Conservation (phyloP, 2,113 vertebrate genomes). For the Carassius gibelio region DNA sequence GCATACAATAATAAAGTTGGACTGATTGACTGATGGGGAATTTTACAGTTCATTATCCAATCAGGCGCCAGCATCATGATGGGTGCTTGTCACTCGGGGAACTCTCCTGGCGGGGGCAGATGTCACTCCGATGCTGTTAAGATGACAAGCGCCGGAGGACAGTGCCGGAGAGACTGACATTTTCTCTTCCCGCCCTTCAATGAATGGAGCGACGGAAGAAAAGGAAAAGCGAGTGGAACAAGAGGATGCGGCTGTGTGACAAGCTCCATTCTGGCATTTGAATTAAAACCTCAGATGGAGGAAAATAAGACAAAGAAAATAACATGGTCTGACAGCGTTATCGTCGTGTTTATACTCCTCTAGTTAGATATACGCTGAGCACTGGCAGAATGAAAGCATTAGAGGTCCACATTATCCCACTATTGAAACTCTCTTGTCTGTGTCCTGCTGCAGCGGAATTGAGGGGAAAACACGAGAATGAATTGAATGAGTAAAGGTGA, state of each 20-base stretch:
- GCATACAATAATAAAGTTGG: conserved; percentile 59
- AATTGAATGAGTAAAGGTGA: neutral
- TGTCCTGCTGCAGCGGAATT: neutral
- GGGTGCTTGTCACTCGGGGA: conserved; percentile 56
- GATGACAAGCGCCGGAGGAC: conserved; percentile 64
- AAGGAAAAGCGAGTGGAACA: conserved; percentile 56
- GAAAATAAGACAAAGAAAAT: conserved; percentile 59
- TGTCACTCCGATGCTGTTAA: conserved; percentile 62
- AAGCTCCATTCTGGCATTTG: conserved; percentile 64
- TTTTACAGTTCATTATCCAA: conserved; percentile 61
- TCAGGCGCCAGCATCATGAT: conserved; percentile 52
- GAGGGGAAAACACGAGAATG: neutral
- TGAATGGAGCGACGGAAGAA: conserved; percentile 59
- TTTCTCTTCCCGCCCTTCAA: conserved; percentile 62
- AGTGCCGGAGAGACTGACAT: conserved; percentile 61
- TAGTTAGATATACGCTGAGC: conserved; percentile 37
- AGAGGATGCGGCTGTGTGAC: conserved; percentile 57
- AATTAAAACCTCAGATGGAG: conserved; percentile 62
- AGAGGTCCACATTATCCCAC: conserved; percentile 23
- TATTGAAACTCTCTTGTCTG: conserved; percentile 32
- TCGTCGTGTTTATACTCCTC: conserved; percentile 56
- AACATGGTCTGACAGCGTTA: conserved; percentile 58
- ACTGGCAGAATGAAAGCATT: conserved; percentile 42
- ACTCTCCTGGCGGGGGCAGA: conserved; percentile 63
- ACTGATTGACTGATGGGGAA: conserved; percentile 61